Evolutionary conservation across 2,888 invertebrate genomes (phyloP).

Genomic region (Gymnocheta viridis): DNA sequence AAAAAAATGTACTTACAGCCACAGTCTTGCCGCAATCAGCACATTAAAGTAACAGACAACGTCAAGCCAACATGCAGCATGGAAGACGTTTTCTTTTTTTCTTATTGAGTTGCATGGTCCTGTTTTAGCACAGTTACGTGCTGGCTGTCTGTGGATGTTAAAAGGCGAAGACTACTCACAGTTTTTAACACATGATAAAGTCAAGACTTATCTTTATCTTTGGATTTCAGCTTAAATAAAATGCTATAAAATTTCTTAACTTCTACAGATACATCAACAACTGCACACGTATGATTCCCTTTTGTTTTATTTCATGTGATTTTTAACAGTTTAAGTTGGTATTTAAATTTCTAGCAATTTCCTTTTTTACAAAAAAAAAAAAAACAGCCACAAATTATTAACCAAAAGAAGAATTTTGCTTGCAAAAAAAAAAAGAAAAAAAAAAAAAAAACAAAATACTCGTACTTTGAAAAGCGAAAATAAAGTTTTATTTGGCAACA

Average conservation of each 20-base stretch:
- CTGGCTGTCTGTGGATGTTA: slow-evolving; percentile 65
- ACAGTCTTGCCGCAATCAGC: slow-evolving; percentile 58
- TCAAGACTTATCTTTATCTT: slow-evolving; percentile 69
- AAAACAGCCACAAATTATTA: slow-evolving; percentile 33
- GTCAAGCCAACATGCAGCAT: slow-evolving; percentile 57
- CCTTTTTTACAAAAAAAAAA: too few species aligned
- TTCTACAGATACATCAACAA: background rate
- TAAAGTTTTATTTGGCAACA: slow-evolving; percentile 56
- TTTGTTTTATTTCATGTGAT: slow-evolving; percentile 13
- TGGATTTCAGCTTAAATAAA: slow-evolving; percentile 62
- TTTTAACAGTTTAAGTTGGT: slow-evolving; percentile 43
- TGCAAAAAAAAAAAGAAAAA: background rate
- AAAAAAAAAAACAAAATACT: background rate
- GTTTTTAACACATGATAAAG: slow-evolving; percentile 68
- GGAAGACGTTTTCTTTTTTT: background rate
- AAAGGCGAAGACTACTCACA: slow-evolving; percentile 54
- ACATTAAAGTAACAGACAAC: slow-evolving; percentile 69
- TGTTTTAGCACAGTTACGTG: slow-evolving; percentile 62
- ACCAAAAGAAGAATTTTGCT: background rate
- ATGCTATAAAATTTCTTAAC: slow-evolving; percentile 47
- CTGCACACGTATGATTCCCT: background rate
- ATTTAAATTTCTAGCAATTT: slow-evolving; percentile 59
- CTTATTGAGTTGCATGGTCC: background rate
- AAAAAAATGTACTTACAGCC: slow-evolving; percentile 50
- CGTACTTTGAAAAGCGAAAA: slow-evolving; percentile 44